Base-by-base conservation (phyloP, 2,888 invertebrate species). In the Coelogynopora nodosa region DNA sequence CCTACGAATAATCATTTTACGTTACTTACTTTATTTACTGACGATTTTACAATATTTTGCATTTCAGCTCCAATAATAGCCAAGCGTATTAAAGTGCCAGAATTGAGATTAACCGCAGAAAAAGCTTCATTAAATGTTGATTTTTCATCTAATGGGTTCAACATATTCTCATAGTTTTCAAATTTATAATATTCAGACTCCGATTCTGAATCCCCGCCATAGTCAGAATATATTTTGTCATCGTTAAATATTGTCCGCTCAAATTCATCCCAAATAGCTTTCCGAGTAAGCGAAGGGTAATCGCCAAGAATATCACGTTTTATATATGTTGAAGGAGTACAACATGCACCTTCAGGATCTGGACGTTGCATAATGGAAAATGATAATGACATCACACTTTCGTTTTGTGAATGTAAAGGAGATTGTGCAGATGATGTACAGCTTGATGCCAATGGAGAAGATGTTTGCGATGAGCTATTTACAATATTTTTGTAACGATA, bases 21-120 rank as follows among this genome's bases (percentile, higher is more conserved):
- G n/a, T n/a, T n/a, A n/a, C n/a, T n/a, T n/a, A n/a, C n/a, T n/a
- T n/a, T n/a, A n/a, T n/a, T n/a, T n/a, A n/a, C n/a, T n/a, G n/a
- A n/a, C n/a, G n/a, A n/a, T n/a, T n/a, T n/a, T n/a, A 82, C 82
- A 28, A 82, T 82, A 82, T 82, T 82, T 29, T 82, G 82, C 82
- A 82, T 82, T 31, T 82, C 82, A 30, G 82, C 82, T 29, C 82
- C 30, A 28, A 82, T 82, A 27, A 82, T 82, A 31, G 82, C 82
- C 30, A 31, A 82, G 10, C 82, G 82, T 26, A 82, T 82, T 23
- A 82, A 31, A 27, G 82, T 82, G 5, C 82, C 82, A 2, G 82
- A 31, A 82, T 82, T 82, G 23, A 82, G 82, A 82, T 31, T 82
- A 31, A 31, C 82, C 18, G 82, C 30, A 5, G 30, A 5, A n/a